These are phyloP conservation scores for Ibidorhyncha struthersii DNA, from an alignment of 2,113 vertebrate species.

Conservation along the genomic window DNA sequence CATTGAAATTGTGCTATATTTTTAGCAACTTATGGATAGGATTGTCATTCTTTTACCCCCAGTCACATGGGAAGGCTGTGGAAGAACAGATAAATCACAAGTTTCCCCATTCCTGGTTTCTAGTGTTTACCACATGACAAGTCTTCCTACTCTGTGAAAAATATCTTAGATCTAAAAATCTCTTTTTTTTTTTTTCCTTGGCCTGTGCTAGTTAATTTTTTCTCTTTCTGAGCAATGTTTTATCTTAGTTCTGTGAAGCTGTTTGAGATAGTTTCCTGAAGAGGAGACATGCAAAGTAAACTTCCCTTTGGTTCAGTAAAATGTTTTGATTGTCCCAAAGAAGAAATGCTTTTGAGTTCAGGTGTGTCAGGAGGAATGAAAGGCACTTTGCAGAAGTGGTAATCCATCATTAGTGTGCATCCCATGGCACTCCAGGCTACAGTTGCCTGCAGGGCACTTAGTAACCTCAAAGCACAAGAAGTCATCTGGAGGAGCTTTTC, in stretches of 20 bases:
- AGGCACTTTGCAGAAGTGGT: neutral
- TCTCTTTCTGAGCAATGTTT: neutral
- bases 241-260: neutral
- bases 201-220: neutral
- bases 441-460: neutral
- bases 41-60: neutral
- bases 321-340: neutral
- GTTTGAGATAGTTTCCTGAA: neutral
- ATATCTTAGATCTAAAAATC: neutral
- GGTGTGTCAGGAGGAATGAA: neutral
- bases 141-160: neutral
- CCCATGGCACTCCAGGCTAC: neutral
- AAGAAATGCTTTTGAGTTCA: neutral
- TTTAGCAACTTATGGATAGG: neutral
- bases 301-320: neutral
- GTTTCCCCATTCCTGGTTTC: neutral
- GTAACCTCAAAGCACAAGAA: neutral
- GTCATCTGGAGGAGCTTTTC: neutral
- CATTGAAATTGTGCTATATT: neutral
- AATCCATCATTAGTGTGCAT: neutral
- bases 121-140: neutral
- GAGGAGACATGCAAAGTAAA: neutral
- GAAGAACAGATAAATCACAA: constrained; percentile 7
- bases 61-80: neutral
- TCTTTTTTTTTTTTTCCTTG: neutral